A percentile compares a stretch with the other conserved stretches of the same genome.
Conservation (phyloP, 2,888 invertebrate species). For the Crossocerus cetratus region DNA sequence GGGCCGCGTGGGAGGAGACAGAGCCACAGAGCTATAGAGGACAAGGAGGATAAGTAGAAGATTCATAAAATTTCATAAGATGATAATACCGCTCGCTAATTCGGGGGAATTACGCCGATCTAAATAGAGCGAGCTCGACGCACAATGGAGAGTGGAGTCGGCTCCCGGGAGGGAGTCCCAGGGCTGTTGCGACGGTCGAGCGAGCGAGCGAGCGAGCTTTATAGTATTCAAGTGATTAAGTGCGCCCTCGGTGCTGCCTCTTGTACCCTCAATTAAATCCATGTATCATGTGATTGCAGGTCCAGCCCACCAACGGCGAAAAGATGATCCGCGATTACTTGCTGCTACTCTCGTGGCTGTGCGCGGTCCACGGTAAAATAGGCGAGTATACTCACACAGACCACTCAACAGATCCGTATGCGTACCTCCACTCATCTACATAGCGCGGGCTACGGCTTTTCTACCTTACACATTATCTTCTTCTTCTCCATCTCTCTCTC, state of each 20-base stretch:
- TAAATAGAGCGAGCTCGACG: not conserved
- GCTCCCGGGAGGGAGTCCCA: conserved; percentile 10
- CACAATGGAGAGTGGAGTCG: conserved; percentile 4
- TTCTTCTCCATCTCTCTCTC: not conserved
- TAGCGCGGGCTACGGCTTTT: not conserved
- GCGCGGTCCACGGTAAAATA: conserved; percentile 72
- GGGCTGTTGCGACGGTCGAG: conserved; percentile 10
- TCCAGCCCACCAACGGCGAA: conserved; percentile 52
- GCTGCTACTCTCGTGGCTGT: conserved; percentile 71
- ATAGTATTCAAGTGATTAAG: not conserved
- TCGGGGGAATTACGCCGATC: conserved; percentile 27
- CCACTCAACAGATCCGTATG: too few relatives aligned
- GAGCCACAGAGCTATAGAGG: too few relatives aligned
- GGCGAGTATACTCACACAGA: conserved; percentile 53
- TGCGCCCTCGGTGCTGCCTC: conserved; percentile 1
- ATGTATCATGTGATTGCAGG: conserved; percentile 55
- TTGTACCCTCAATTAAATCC: conserved; percentile 4
- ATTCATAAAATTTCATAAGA: conserved; percentile 38
- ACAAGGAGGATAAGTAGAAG: not conserved
- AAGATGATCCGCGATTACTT: conserved; percentile 74
- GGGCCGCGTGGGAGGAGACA: too few relatives aligned
- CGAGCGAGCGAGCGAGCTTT: not conserved
- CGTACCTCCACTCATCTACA: not conserved
- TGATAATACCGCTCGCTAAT: not conserved
- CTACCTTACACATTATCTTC: not conserved